Conservation (phyloP, 2,113 vertebrate species). For the Zeus faber region DNA sequence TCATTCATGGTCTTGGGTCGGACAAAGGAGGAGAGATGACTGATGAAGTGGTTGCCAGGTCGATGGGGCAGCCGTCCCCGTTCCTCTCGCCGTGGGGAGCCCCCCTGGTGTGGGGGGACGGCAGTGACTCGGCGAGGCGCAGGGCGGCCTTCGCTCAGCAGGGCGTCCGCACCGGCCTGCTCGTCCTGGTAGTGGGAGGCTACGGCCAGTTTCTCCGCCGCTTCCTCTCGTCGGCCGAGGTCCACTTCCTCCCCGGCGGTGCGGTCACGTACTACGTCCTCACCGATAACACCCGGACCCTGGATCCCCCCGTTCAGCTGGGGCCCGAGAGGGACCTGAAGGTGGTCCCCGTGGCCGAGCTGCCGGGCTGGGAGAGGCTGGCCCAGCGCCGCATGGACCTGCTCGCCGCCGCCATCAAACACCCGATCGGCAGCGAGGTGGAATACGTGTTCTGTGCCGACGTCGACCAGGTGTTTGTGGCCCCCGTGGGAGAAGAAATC, state of each 20-base stretch:
- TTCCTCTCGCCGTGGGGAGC: conserved; percentile 71
- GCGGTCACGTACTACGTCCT: conserved; percentile 76
- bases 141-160: conserved; percentile 55
- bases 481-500: conserved; percentile 71
- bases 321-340: conserved; percentile 55
- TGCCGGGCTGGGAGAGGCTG: conserved; percentile 67
- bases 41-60: conserved; percentile 6
- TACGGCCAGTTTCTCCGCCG: conserved; percentile 63
- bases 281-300: conserved; percentile 65
- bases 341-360: conserved; percentile 61
- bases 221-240: conserved; percentile 72
- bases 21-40: conserved; percentile 3
- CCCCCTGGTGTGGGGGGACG: conserved; percentile 81
- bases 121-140: conserved; percentile 52
- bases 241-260: conserved; percentile 69
- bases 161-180: conserved; percentile 69
- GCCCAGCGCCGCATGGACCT: conserved; percentile 61
- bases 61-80: conserved; percentile 8
- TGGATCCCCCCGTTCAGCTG: conserved; percentile 56
- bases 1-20: conserved; percentile 16
- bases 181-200: conserved; percentile 72
- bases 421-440: conserved; percentile 46
- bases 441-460: conserved; percentile 76
- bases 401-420: conserved; percentile 54
- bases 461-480: conserved; percentile 71